Percentiles rank a stretch among this genome's conserved stretches.
Conservation (phyloP, 1,140 invertebrate genomes). For the Eurytemora carolleeae region DNA sequence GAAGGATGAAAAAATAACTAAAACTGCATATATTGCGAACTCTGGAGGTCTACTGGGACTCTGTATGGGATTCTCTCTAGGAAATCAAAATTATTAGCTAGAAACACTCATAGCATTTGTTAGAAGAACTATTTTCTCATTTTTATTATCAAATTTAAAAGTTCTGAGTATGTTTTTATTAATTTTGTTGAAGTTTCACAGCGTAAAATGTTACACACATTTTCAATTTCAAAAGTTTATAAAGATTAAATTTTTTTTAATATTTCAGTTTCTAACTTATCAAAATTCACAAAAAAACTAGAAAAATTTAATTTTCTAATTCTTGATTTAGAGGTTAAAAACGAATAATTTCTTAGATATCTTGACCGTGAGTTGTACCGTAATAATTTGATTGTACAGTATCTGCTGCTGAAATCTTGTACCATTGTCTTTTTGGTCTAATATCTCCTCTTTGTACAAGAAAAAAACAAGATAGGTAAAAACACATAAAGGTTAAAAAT, state of each 20-base stretch:
- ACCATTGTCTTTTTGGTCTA: slow-evolving; percentile 11
- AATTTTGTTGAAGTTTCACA: background rate
- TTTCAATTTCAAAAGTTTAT: background rate
- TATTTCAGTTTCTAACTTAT: background rate
- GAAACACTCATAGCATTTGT: too few species aligned
- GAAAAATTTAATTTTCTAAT: background rate
- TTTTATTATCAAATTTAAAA: too few species aligned
- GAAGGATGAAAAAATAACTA: slow-evolving; percentile 14
- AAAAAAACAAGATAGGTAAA: background rate
- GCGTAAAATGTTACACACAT: background rate
- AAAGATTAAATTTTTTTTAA: background rate
- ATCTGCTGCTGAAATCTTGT: slow-evolving; percentile 9
- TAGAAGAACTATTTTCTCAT: too few species aligned
- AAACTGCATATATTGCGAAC: slow-evolving; percentile 12
- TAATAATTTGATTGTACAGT: too few species aligned
- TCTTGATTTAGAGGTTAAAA: too few species aligned
- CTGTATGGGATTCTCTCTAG: slow-evolving; percentile 11
- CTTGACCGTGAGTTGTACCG: too few species aligned
- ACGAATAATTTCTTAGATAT: too few species aligned
- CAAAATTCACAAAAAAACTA: background rate
- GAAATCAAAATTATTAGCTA: background rate
- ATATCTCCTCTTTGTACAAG: background rate
- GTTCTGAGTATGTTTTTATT: too few species aligned
- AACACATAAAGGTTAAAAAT: too few species aligned
- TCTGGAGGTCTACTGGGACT: slow-evolving; percentile 11